Conservation (phyloP, 2,888 invertebrate species). For the Sarcophaga caerulescens region DNA sequence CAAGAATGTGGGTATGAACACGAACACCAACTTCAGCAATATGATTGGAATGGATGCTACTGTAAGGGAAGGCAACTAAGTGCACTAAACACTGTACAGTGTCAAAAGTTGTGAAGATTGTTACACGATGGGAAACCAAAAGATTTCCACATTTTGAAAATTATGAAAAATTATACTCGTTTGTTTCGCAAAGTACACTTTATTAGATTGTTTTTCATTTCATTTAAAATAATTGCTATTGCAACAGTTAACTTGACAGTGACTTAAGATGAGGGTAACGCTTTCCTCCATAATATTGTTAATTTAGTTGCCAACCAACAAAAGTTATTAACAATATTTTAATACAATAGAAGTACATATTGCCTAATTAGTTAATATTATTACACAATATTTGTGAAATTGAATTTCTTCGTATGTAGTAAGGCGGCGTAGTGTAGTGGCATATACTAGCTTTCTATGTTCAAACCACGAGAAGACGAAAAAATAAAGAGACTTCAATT, state of each 20-base stretch:
- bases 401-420: too few species aligned
- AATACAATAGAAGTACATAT: too few species aligned
- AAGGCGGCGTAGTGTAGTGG: too few species aligned
- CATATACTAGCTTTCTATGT: too few species aligned
- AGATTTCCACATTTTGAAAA: conserved; percentile 26
- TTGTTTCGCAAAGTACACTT: background rate
- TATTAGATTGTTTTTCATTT: background rate
- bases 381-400: too few species aligned
- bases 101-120: conserved; percentile 58
- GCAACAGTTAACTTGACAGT: background rate
- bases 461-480: too few species aligned
- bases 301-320: background rate
- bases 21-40: too few species aligned
- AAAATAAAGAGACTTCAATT: too few species aligned
- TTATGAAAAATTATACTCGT: conserved; percentile 54
- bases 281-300: background rate
- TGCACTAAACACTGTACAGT: conserved; percentile 24
- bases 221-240: conserved; percentile 34
- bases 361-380: too few species aligned
- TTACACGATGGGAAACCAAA: conserved; percentile 31
- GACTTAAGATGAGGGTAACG: background rate
- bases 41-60: too few species aligned
- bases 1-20: background rate
- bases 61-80: too few species aligned
- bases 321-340: background rate